These are phyloP conservation scores for Pterocles orientalis DNA, from an alignment of 2,113 vertebrate genomes.

Conservation along the genomic window DNA sequence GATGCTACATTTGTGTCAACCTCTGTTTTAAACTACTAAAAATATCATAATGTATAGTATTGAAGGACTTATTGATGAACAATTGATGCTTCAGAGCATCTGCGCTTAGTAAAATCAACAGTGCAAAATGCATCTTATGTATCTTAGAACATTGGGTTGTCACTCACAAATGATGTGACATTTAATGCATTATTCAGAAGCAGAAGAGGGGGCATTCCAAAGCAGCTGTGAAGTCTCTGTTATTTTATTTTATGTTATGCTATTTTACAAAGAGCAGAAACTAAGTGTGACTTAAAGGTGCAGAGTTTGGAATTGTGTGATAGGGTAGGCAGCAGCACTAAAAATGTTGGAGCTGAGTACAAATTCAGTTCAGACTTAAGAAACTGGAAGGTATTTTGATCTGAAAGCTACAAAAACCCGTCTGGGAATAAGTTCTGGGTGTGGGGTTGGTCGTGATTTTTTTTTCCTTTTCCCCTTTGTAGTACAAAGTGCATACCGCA, in stretches of 20 bases:
- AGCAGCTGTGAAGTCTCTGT: background rate
- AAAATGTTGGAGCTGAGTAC: slow-evolving; percentile 4
- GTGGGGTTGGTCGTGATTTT: background rate
- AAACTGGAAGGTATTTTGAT: slow-evolving; percentile 61
- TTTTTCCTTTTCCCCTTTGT: slow-evolving; percentile 36
- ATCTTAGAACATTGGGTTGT: slow-evolving; percentile 15
- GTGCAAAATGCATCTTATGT: slow-evolving; percentile 31
- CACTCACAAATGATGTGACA: slow-evolving; percentile 43
- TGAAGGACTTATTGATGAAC: slow-evolving; percentile 41
- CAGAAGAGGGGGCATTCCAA: slow-evolving; percentile 8
- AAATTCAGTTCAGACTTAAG: slow-evolving; percentile 47
- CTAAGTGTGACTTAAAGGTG: slow-evolving; percentile 23
- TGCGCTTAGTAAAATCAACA: slow-evolving; percentile 36
- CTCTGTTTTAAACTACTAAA: background rate
- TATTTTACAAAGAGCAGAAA: background rate
- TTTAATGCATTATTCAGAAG: slow-evolving; percentile 50
- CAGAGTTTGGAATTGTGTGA: background rate
- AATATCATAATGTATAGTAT: background rate
- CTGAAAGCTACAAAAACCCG: slow-evolving; percentile 31
- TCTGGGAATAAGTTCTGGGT: slow-evolving; percentile 23
- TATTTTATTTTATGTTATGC: background rate
- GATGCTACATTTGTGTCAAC: background rate
- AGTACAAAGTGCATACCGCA: slow-evolving; percentile 45
- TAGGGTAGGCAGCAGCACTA: background rate
- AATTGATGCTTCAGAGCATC: slow-evolving; percentile 30